A percentile compares a stretch with the other conserved stretches of the same genome.
These are phyloP conservation scores for Scaptomyza flava DNA, from an alignment of 2,888 invertebrate genomes.

Conservation along the genomic window DNA sequence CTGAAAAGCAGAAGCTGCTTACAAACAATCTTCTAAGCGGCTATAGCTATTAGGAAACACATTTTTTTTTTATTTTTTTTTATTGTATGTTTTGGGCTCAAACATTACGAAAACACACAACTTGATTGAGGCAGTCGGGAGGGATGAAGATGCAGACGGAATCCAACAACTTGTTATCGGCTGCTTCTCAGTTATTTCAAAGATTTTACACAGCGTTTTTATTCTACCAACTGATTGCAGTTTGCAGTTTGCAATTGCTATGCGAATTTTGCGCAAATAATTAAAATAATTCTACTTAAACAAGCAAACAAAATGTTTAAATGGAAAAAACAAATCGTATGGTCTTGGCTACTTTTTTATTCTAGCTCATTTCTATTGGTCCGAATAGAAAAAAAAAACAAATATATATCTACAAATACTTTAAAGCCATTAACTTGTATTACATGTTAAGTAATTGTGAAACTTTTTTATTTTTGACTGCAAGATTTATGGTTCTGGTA, in stretches of 20 bases:
- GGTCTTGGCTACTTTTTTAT: slow-evolving; percentile 26
- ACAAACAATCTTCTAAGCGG: slow-evolving; percentile 56
- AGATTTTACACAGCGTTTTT: slow-evolving; percentile 19
- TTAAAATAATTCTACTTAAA: slow-evolving; percentile 66
- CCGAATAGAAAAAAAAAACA: not conserved
- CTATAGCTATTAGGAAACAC: slow-evolving; percentile 9
- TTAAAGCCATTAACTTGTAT: slow-evolving; percentile 18
- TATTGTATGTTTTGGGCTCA: slow-evolving; percentile 45
- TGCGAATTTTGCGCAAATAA: slow-evolving; percentile 54
- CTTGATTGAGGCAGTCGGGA: slow-evolving; percentile 3
- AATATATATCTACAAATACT: not conserved
- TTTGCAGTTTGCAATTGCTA: slow-evolving; percentile 44
- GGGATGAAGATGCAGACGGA: not conserved
- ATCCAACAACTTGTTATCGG: slow-evolving; percentile 59
- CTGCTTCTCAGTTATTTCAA: slow-evolving; percentile 29
- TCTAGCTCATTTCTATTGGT: slow-evolving; percentile 48
- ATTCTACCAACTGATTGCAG: slow-evolving; percentile 36
- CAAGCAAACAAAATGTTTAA: slow-evolving; percentile 31
- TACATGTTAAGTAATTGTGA: slow-evolving; percentile 14
- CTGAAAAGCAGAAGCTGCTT: slow-evolving; percentile 20
- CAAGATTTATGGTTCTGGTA: slow-evolving; percentile 5
- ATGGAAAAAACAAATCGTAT: not conserved
- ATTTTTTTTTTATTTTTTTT: too few species aligned
- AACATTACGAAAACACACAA: slow-evolving; percentile 60
- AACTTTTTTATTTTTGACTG: slow-evolving; percentile 11